Conservation (phyloP, 2,797 vertebrate genomes). For the Peromyscus eremicus region DNA sequence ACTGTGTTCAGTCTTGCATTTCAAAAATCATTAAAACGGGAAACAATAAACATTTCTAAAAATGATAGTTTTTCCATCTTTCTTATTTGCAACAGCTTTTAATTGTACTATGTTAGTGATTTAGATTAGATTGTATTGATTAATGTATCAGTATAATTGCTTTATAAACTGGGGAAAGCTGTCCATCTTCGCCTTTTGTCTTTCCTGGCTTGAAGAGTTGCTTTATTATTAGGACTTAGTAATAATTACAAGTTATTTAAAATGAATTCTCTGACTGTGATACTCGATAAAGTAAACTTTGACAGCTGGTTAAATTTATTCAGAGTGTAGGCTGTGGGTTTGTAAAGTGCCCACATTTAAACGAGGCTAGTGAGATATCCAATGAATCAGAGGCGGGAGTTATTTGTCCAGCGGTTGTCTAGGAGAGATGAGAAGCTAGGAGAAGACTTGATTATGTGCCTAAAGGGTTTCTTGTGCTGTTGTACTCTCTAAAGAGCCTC, state of each 20-base stretch:
- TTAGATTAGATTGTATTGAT: conserved; percentile 42
- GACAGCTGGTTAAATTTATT: conserved; percentile 44
- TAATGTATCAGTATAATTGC: conserved; percentile 52
- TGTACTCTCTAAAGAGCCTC: not conserved
- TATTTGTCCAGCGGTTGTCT: not conserved
- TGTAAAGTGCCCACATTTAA: not conserved
- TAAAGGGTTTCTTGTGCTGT: not conserved
- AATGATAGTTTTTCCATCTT: conserved; percentile 44
- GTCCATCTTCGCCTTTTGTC: not conserved
- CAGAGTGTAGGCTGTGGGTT: not conserved
- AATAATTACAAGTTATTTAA: not conserved
- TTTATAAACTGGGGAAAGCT: conserved; percentile 36
- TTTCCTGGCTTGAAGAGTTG: not conserved
- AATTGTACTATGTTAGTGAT: conserved; percentile 44
- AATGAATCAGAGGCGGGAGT: not conserved
- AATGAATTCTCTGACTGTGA: conserved; percentile 16
- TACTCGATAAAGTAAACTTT: conserved; percentile 37
- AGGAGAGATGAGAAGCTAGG: not conserved
- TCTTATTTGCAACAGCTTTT: conserved; percentile 58
- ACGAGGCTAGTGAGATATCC: not conserved
- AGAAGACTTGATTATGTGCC: not conserved
- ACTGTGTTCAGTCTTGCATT: conserved; percentile 40
- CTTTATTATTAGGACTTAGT: conserved; percentile 47
- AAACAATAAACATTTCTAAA: conserved; percentile 61
- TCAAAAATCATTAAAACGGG: conserved; percentile 61